Base-by-base conservation (phyloP, 1,140 invertebrate genomes). In the Thereuonema tuberculata region DNA sequence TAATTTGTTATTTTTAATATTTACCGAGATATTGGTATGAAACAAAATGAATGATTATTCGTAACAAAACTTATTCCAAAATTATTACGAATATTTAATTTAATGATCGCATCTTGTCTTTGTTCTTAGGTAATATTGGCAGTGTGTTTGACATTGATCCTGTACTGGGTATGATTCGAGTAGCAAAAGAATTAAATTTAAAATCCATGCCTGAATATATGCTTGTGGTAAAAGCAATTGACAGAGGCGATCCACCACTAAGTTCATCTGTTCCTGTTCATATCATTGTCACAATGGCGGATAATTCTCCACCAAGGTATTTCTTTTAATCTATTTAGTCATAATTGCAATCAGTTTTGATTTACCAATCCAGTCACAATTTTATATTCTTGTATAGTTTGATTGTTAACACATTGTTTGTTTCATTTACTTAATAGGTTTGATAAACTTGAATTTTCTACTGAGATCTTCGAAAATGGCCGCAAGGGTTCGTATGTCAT, bases 401-500 rank as follows among this genome's bases (percentile, higher is more conserved):
- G n/a, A n/a, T n/a, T n/a, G n/a, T n/a, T n/a, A n/a, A n/a, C n/a
- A n/a, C n/a, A n/a, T n/a, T n/a, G n/a, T n/a, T n/a, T n/a, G n/a
- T n/a, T n/a, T n/a, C n/a, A n/a, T n/a, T n/a, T n/a, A n/a, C n/a
- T 55, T 59, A 27, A 2, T 58, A 78, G 79, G 54, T 91, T 89
- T 74, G 69, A 76, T 1, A 72, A 79, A 54, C 72, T 74, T 14
- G 80, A 83, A 65, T 80, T 85, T 56, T 80, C 81, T 46, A 81
- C 83, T 0, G 89, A 93, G 73, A 82, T 96, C 12, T 83, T 81
- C 63, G 93, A 97, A 75, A 89, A 93, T 71, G 81, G 84, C 64
- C 80, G 83, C 9, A 70, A 82, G 14, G 90, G 88, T 2, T 83
- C 83, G 12, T 84, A 84, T 71, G 83, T 95, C 5, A 82, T 81